These are phyloP conservation scores for Mungos mungo DNA, from an alignment of 2,113 vertebrate species.

Conservation along the genomic window DNA sequence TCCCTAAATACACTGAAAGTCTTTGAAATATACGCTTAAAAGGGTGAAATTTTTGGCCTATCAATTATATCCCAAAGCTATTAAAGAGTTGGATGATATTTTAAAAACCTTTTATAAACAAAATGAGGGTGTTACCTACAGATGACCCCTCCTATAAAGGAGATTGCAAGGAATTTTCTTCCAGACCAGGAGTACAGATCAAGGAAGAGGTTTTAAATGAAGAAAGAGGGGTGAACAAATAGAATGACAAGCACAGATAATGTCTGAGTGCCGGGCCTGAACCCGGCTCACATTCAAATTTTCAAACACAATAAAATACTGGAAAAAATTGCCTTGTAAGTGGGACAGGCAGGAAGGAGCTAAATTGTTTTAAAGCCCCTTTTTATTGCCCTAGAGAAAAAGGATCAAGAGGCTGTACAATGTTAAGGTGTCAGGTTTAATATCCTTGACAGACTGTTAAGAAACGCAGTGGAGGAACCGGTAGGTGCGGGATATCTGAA, in stretches of 20 bases:
- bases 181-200: background rate
- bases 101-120: background rate
- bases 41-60: background rate
- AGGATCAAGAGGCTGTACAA: background rate
- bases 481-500: rapidly evolving
- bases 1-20: background rate
- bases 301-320: background rate
- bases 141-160: background rate
- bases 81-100: background rate
- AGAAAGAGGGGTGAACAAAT: background rate
- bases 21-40: background rate
- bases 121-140: background rate
- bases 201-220: background rate
- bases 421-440: background rate
- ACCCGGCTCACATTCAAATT: background rate
- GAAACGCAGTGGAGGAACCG: background rate
- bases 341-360: background rate
- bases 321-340: background rate
- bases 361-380: background rate
- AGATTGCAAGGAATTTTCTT: background rate
- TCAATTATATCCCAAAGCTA: background rate
- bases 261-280: background rate
- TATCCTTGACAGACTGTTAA: background rate
- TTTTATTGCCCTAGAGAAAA: background rate
- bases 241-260: background rate